Conservation (phyloP, 2,797 vertebrate genomes). For the Lemur catta region DNA sequence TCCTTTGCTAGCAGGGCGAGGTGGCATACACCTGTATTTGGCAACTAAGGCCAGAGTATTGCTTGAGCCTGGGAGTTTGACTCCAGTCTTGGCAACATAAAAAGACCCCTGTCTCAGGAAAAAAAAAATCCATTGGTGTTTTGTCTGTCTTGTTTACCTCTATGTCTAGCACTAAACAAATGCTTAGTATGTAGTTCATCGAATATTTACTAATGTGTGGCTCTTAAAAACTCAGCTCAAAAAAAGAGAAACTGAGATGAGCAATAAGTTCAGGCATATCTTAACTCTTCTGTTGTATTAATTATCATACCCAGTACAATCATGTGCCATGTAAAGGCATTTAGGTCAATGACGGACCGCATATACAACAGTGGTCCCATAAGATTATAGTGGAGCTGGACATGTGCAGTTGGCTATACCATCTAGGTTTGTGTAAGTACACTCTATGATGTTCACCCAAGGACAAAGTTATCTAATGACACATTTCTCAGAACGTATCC, state of each 20-base stretch:
- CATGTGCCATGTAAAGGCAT: neutral
- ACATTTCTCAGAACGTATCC: neutral
- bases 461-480: neutral
- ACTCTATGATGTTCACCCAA: neutral
- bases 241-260: conserved; percentile 6
- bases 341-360: neutral
- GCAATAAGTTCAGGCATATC: neutral
- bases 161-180: neutral
- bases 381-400: neutral
- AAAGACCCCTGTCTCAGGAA: neutral
- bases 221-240: conserved; percentile 16
- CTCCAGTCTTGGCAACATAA: neutral
- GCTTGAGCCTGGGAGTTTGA: neutral
- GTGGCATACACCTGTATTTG: neutral
- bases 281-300: neutral
- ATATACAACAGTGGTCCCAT: neutral
- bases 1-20: neutral
- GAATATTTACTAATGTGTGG: neutral
- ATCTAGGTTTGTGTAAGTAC: neutral
- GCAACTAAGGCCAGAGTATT: neutral
- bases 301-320: neutral
- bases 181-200: neutral
- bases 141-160: neutral
- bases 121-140: neutral
- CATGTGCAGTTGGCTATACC: neutral